Base-by-base conservation (phyloP, 2,113 vertebrate genomes). In the Larimichthys crocea region DNA sequence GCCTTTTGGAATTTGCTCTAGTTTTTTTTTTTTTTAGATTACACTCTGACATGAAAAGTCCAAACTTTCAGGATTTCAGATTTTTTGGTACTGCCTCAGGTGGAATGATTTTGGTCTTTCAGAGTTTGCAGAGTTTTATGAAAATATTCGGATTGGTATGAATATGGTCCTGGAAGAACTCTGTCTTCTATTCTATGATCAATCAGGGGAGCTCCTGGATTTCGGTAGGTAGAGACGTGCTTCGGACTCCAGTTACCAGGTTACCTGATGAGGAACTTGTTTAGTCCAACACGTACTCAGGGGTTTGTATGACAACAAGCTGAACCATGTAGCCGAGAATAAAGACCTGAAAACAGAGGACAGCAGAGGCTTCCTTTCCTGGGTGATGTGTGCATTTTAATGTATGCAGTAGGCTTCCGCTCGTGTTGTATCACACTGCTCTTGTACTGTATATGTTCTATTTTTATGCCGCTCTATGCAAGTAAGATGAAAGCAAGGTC, bases 401-500 rank as follows among this genome's bases (percentile, higher is more conserved):
- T 40, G 49, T 67, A 76, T 67, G 40, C 59, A 22, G 22, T 12
- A n/a, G 19, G 49, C 62, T 35, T 73, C 56, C 24, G 53, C 67
- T 64, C 16, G 12, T 74, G 16, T 71, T 68, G 22, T 57, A 7
- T 22, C 48, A 62, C 16, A 35, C n/a, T 53, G 49, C 40, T 48
- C n/a, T 59, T 11, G 44, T 46, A 40, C 35, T 14, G 5, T 69
- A 19, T 69, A 19, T 22, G 40, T 60, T 29, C 46, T 71, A 55
- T 83, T 80, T 80, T 62, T 26, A 60, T 22, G 44, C 29, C n/a
- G 15, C 52, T 22, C 29, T 60, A 66, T 70, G 60, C 60, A 55
- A 71, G 70, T 49, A 15, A 74, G 57, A 80, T 4, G 22, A 35
- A 57, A 20, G 15, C 7, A 59, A 73, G 55, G 69, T 85, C 82